Evolutionary conservation across 2,113 vertebrate genomes (phyloP).

Genomic region (Periophthalmodon schlosseri): DNA sequence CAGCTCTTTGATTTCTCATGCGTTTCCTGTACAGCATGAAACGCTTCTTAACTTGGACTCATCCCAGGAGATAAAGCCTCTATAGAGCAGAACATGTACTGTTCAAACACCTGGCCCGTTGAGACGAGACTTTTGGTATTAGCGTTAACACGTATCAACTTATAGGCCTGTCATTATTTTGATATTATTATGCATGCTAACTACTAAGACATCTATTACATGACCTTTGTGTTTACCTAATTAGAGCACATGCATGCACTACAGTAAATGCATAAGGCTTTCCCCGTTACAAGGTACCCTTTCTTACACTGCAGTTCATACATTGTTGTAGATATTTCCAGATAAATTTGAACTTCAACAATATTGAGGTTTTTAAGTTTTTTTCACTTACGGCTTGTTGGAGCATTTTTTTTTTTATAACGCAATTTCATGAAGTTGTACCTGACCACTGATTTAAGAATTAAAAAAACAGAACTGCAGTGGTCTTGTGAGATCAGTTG

Average conservation of each 20-base stretch:
- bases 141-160: too few species aligned
- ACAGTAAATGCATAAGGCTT: too few species aligned
- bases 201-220: background rate
- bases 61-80: constrained; percentile 73
- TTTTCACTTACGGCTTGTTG: background rate
- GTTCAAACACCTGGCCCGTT: constrained; percentile 63
- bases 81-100: constrained; percentile 68
- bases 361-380: too few species aligned
- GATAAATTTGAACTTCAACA: too few species aligned
- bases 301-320: too few species aligned
- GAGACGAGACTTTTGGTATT: constrained; percentile 29
- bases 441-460: too few species aligned
- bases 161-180: too few species aligned
- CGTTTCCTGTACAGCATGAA: constrained; percentile 77
- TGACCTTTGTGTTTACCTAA: background rate
- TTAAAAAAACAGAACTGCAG: too few species aligned
- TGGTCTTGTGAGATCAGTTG: too few species aligned
- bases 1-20: constrained; percentile 77
- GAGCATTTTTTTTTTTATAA: background rate
- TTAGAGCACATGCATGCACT: too few species aligned
- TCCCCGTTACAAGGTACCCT: too few species aligned
- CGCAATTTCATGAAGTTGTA: too few species aligned
- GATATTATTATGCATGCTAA: background rate
- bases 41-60: constrained; percentile 80
- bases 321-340: background rate